Evolutionary conservation across 2,113 vertebrate genomes (phyloP), one percentile per base, ranked within the genome.

Genomic region (Puntigrus tetrazona): DNA sequence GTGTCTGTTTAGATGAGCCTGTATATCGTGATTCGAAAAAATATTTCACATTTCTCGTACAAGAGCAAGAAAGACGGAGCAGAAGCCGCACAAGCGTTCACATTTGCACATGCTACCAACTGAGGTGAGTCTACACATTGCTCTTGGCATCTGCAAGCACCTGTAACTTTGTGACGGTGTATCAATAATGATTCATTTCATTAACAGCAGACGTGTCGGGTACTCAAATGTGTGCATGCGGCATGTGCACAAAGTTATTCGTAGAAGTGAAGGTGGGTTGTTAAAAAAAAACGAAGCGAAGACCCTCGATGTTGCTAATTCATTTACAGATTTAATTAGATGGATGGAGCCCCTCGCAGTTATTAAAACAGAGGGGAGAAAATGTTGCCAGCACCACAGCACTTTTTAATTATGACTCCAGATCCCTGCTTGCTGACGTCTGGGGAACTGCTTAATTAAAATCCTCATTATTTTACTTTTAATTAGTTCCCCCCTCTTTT

Each of bases 381-480:
- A 89, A 89, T 91, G 89, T 89, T 91, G 90, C 90, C 89, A 91
- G 89, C 87, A 81, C 88, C 89, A 90, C 89, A 92, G 90, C 89
- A 90, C 89, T 89, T 91, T 92, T 92, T 92, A 92, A 92, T 92
- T 92, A 92, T 87, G 86, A 89, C 90, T 90, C 90, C 89, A 91
- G 90, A 91, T 89, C 89, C 88, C 87, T 85, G 90, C 89, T 87
- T 91, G 91, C 89, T 92, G 91, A 92, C 89, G 91, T 91, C 92
- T 91, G 87, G 92, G 92, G 92, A 92, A 90, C 89, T 88, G 88
- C 89, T 92, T 92, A 92, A 92, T 92, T 92, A 92, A 92, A 92
- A 92, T 90, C 88, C 90, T 91, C 92, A 92, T 92, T 92, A 92
- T 92, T 92, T 92, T 92, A 91, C 90, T 91, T 91, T 91, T 92